phyloP scores from a whole-genome alignment of 2,888 invertebrate species.

The Hirtodrosophila duncani region DNA sequence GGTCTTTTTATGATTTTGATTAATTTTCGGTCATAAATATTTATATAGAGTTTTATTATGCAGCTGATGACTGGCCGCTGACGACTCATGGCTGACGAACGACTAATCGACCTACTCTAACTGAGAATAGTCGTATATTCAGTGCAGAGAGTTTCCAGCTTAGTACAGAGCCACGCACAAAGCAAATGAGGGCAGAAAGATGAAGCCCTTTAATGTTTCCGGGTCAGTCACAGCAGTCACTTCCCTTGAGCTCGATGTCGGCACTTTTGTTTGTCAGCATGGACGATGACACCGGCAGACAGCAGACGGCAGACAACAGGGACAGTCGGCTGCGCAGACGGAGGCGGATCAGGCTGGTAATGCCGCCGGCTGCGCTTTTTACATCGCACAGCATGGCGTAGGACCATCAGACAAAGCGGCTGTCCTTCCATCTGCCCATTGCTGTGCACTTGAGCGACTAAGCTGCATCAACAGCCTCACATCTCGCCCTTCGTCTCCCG shows the following conservation, averaged over 20 bases:
- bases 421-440: slow-evolving; percentile 18
- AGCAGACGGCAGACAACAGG: slow-evolving; percentile 18
- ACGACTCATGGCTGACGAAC: slow-evolving; percentile 9
- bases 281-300: slow-evolving; percentile 65
- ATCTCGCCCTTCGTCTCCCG: slow-evolving; percentile 9
- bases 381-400: slow-evolving; percentile 30
- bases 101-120: not conserved
- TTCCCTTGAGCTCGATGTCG: slow-evolving; percentile 71
- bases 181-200: slow-evolving; percentile 28
- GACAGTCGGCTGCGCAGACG: slow-evolving; percentile 15
- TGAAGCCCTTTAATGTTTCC: slow-evolving; percentile 64
- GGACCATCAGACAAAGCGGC: slow-evolving; percentile 31
- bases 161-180: slow-evolving; percentile 35
- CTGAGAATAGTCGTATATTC: slow-evolving; percentile 4
- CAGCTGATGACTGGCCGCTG: slow-evolving; percentile 15
- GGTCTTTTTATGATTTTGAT: slow-evolving; percentile 46
- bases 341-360: slow-evolving; percentile 17
- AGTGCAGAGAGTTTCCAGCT: slow-evolving; percentile 52
- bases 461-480: slow-evolving; percentile 57
- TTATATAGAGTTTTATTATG: slow-evolving; percentile 54
- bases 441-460: slow-evolving; percentile 70
- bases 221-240: slow-evolving; percentile 71
- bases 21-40: slow-evolving; percentile 66
- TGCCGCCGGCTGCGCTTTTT: slow-evolving; percentile 67
- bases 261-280: slow-evolving; percentile 69